phyloP scores from a whole-genome alignment of 2,888 invertebrate genomes.

The Orchestes rusci region DNA sequence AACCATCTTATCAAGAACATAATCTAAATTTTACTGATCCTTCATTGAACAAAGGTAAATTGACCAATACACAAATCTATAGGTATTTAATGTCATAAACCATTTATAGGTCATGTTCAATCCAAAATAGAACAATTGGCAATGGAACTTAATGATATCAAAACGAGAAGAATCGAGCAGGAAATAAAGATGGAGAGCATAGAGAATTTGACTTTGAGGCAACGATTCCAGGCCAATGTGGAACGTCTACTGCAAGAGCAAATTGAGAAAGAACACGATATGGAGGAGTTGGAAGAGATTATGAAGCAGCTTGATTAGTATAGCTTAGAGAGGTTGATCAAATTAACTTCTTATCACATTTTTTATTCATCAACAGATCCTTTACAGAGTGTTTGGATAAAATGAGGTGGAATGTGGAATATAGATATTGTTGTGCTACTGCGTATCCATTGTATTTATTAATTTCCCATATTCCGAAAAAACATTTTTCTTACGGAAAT shows the following conservation, averaged over 20 bases:
- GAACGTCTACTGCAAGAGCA: constrained; percentile 75
- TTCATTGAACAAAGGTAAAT: constrained; percentile 33
- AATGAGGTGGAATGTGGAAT: too few relatives aligned
- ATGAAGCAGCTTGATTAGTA: constrained; percentile 34
- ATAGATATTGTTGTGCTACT: too few relatives aligned
- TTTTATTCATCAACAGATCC: too few relatives aligned
- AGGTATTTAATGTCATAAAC: neutral
- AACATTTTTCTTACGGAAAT: too few relatives aligned
- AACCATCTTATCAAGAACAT: constrained; percentile 29
- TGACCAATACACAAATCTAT: constrained; percentile 7
- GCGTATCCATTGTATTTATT: too few relatives aligned
- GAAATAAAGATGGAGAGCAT: constrained; percentile 78
- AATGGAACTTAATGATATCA: constrained; percentile 67
- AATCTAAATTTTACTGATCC: constrained; percentile 9
- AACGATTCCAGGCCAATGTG: constrained; percentile 69
- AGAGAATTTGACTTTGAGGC: constrained; percentile 74
- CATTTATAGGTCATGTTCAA: constrained; percentile 34
- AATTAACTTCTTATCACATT: too few relatives aligned
- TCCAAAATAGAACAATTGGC: constrained; percentile 64
- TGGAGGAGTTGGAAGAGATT: constrained; percentile 38
- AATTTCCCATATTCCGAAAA: too few relatives aligned
- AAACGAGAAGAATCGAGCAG: constrained; percentile 66
- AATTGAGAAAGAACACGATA: constrained; percentile 68
- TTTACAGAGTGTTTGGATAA: too few relatives aligned
- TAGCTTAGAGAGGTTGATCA: neutral